Base-by-base conservation (phyloP, 2,113 vertebrate species). In the Tetrao urogallus region DNA sequence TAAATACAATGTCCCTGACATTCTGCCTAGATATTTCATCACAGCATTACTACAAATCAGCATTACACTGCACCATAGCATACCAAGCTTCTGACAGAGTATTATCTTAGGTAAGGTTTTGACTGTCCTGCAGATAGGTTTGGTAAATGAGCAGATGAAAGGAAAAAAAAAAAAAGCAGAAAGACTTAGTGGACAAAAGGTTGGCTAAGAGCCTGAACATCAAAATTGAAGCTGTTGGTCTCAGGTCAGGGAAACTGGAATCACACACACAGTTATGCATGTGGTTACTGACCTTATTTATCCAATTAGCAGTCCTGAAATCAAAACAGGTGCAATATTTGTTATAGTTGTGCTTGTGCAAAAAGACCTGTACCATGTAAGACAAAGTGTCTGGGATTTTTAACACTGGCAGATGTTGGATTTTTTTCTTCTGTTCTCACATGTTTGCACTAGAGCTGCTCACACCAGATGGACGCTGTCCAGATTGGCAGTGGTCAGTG, bases 1-100 rank as follows among this genome's bases (percentile, higher is more conserved):
- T 86, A 93, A 93, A 88, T 60, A 88, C 47, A 70, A 36, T 61
- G 47, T 60, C 93, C 47, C 48, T 78, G 73, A 64, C 47, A 40
- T 7, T 13, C 25, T 2, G 5, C 47, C 69, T 58, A 13, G 52
- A 5, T 75, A 72, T 75, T 81, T 86, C 74, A 47, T 65, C 17
- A 5, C 10, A 57, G 47, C 28, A 52, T 82, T 40, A 47, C 81
- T 76, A 52, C 48, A 48, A 57, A 82, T n/a, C 42, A 34, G 9
- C 63, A 54, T 71, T 77, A 45, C 11, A 56, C 38, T 43, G 20
- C 54, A 64, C 64, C 45, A 32, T 85, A 63, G n/a, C 75, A 92
- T 90, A 83, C 58, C 76, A 83, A 30, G 38, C 11, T 64, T 48
- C 75, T 88, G 86, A 58, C 25, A 64, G 90, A 47, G 20, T 74